Base-by-base conservation (phyloP, 2,888 invertebrate genomes). In the Amiota communis region DNA sequence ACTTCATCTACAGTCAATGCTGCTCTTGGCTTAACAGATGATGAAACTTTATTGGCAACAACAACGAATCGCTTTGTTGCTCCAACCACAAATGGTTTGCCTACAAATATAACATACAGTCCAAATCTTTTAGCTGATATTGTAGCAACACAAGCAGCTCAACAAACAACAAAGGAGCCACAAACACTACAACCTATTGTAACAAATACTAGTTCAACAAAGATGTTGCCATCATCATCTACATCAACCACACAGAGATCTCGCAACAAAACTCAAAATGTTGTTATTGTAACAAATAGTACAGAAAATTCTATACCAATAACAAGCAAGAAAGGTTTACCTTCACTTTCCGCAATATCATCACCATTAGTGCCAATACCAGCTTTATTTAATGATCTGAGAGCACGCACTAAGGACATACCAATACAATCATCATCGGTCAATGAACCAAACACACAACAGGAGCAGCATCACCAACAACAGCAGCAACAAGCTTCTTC, bases 51-150 rank as follows among this genome's bases (percentile, higher is more conserved):
- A 36, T 36, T 36, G 36, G 36, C 36, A 36, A 36, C 36, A 6
- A 64, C 49, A 15, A 47, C 61, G 11, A 13, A 53, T 48, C 67
- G 23, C 11, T 49, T n/a, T 13, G 11, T 11, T 13, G 53, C 15
- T 13, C 23, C 23, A 20, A 68, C 67, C 13, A 67, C 49, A 48
- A 67, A 49, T 20, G 49, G 49, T 0, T n/a, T 68, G 23, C 67
- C 51, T 12, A 13, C n/a, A n/a, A 53, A 68, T 53, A 53, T 68
- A 20, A 68, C 75, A 9, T 82, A 78, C 13, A 84, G 80, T 56
- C 81, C 84, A 8, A 80, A 84, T 67, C 79, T 84, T 1, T 74
- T 85, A 72, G 81, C 85, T 0, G 84, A 84, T 47, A 79, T 84
- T n/a, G 80, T 77, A 4, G 76, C 82, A 20, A 77, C 77, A 8